Percentiles rank a stretch among this genome's conserved stretches.
Evolutionary conservation across 2,888 invertebrate species (phyloP).

Genomic region (Agrenia bidenticulata): DNA sequence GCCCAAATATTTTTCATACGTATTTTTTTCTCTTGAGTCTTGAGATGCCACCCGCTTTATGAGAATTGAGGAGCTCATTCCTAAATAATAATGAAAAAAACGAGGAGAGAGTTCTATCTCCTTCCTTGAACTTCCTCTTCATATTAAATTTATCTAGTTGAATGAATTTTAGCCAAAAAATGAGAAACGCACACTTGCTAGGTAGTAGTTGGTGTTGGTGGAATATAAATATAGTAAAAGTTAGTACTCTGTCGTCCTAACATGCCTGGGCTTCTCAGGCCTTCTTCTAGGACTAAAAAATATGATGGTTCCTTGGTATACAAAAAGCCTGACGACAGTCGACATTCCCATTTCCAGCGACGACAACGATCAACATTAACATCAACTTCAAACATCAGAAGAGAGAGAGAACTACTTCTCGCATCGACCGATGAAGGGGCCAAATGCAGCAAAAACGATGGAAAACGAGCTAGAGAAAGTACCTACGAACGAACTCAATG

Average conservation of each 20-base stretch:
- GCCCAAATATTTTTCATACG: constrained; percentile 1
- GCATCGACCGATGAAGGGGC: constrained; percentile 1
- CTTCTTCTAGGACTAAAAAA: too few species aligned
- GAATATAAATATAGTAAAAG: too few species aligned
- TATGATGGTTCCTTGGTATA: too few species aligned
- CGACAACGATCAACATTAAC: constrained; percentile 11
- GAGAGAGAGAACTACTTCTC: not conserved
- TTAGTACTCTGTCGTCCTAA: too few species aligned
- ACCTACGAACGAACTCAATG: too few species aligned
- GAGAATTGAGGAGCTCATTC: not conserved
- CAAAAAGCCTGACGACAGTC: constrained; percentile 1
- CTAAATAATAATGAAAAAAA: too few species aligned
- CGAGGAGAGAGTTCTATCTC: constrained; percentile 7
- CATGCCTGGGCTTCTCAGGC: too few species aligned
- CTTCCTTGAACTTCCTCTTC: not conserved
- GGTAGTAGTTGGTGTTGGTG: too few species aligned
- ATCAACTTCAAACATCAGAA: constrained; percentile 5
- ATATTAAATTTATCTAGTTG: constrained; percentile 12
- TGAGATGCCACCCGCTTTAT: constrained; percentile 5
- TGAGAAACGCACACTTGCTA: not conserved
- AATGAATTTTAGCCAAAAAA: constrained; percentile 1
- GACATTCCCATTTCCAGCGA: constrained; percentile 10
- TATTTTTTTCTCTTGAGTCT: not conserved
- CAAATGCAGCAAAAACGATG: not conserved
- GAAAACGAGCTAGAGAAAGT: too few species aligned